These are phyloP conservation scores for Drosophila crucigera DNA, from an alignment of 2,888 invertebrate genomes.

Conservation along the genomic window DNA sequence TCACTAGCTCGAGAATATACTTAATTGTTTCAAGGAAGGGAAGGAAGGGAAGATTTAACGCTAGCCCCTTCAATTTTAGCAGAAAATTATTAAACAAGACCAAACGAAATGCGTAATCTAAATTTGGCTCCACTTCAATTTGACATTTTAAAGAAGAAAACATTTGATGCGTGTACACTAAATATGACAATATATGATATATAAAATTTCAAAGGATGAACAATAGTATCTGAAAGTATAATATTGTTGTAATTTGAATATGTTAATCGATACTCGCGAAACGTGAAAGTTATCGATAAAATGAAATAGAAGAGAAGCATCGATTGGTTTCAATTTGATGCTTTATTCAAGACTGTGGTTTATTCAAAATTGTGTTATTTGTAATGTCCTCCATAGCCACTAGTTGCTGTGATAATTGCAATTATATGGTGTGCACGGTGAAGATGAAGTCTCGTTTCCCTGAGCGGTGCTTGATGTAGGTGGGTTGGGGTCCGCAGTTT, in stretches of 20 bases:
- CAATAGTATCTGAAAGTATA: neutral
- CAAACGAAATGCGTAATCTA: neutral
- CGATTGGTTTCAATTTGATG: neutral
- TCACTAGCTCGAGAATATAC: neutral
- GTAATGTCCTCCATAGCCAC: neutral
- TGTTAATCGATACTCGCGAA: neutral
- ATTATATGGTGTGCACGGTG: constrained; percentile 10
- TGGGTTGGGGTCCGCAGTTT: neutral
- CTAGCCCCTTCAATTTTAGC: neutral
- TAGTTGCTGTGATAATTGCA: constrained; percentile 11
- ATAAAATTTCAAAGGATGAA: neutral
- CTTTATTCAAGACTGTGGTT: neutral
- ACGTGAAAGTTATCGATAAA: neutral
- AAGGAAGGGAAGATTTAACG: neutral
- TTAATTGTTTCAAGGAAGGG: neutral
- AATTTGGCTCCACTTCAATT: neutral
- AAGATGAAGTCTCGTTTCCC: too few species aligned
- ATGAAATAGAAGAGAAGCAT: neutral
- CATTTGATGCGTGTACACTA: neutral
- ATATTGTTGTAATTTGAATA: neutral
- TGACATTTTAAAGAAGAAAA: neutral
- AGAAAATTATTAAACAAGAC: neutral
- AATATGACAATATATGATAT: neutral
- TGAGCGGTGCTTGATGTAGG: neutral
- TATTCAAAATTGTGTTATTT: neutral